Conservation (phyloP, 1,140 invertebrate genomes). For the Bombus soroeensis region DNA sequence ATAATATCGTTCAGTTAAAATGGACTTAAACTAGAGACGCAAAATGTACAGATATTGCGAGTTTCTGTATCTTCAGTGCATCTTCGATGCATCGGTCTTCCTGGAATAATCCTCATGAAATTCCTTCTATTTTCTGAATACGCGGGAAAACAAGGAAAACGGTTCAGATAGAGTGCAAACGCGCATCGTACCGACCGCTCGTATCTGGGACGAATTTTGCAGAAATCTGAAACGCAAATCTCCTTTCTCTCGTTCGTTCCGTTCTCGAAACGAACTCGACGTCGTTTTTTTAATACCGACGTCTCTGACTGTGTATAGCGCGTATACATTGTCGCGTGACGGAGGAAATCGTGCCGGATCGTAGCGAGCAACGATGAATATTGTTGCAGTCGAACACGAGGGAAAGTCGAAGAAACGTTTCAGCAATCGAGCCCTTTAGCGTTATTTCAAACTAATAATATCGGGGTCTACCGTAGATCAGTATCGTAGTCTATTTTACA, state of each 20-base stretch:
- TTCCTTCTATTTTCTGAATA: not conserved
- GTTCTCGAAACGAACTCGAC: not conserved
- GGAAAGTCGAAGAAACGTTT: not conserved
- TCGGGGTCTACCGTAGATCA: too few species aligned
- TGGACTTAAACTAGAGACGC: too few species aligned
- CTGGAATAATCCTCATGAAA: constrained; percentile 15
- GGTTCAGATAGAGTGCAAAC: constrained; percentile 21
- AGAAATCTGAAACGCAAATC: constrained; percentile 40
- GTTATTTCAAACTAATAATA: too few species aligned
- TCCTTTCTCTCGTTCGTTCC: constrained; percentile 26
- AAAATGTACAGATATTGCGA: too few species aligned
- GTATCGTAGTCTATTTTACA: too few species aligned
- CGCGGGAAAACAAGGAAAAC: not conserved
- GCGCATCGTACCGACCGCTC: not conserved
- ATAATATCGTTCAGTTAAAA: too few species aligned
- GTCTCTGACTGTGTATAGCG: too few species aligned
- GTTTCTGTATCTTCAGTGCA: too few species aligned
- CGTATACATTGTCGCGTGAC: not conserved
- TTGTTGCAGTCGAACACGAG: not conserved
- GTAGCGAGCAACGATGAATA: not conserved
- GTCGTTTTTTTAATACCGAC: not conserved
- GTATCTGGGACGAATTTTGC: constrained; percentile 36
- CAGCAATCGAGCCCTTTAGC: not conserved
- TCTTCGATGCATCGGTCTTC: not conserved
- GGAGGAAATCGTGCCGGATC: not conserved